Evolutionary conservation across 2,797 vertebrate genomes (phyloP), one percentile per base, ranked within the genome.

Genomic region (Furcifer pardalis): DNA sequence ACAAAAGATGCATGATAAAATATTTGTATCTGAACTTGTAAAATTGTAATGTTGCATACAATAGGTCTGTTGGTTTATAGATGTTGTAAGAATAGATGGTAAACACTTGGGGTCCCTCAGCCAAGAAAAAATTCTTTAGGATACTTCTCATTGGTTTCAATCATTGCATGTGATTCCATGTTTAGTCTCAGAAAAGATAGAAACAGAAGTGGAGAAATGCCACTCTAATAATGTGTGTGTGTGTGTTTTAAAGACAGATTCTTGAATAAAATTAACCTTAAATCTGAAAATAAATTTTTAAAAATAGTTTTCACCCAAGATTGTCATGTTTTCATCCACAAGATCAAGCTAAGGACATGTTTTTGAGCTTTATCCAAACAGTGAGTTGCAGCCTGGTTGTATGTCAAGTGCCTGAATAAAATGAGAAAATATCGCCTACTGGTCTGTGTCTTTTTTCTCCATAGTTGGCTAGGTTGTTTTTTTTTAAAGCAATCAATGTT

Each of bases 371-470:
- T 40, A 6, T 23, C n/a, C 21, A 9, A n/a, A 62, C 21, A 77
- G 1, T 5, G 27, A 44, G 4, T 37, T 77, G 32, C 25, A 71
- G 52, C 44, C 10, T 69, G 40, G 62, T 79, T 37, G 17, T 56
- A 32, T 35, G 17, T 46, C 37, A 73, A 56, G 52, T 65, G 86
- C 89, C 59, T n/a, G 35, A 73, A 37, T 86, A 85, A 83, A 79
- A 89, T 77, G 60, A 81, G 21, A 42, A 23, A 35, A 25, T 35
- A 84, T 7, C 80, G n/a, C 7, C 37, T 56, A 25, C 1, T 82
- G 23, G 23, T 8, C 80, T 27, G 25, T 77, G 65, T 77, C 52
- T 76, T 85, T 84, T 77, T 7, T 13, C 71, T 10, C 42, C 56
- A 2, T 5, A 78, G 63, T 27, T 84, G 0, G 52, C 62, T 87